Percentiles rank a stretch among this genome's conserved stretches.
These are phyloP conservation scores for Aphelenchoides fujianensis DNA, from an alignment of 1,140 invertebrate genomes.

Conservation along the genomic window DNA sequence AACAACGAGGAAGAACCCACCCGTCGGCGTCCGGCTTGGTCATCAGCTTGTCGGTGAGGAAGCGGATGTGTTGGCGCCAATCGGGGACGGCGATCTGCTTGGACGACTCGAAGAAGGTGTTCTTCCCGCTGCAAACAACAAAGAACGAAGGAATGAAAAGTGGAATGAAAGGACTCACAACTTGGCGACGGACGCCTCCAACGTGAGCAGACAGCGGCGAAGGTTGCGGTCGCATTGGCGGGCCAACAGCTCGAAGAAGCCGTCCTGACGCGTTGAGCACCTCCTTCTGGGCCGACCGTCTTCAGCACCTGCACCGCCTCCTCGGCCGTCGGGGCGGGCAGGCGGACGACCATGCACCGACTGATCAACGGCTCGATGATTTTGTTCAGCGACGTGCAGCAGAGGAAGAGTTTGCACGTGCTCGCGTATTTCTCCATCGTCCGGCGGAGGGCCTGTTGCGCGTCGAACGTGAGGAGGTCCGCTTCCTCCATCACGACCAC, in stretches of 20 bases:
- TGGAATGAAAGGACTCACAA: constrained; percentile 71
- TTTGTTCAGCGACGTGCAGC: constrained; percentile 86
- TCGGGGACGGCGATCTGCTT: constrained; percentile 68
- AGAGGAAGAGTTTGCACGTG: constrained; percentile 89
- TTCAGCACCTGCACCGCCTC: constrained; percentile 72
- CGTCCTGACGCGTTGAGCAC: constrained; percentile 73
- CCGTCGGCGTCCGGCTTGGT: constrained; percentile 81
- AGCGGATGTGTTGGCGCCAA: constrained; percentile 66
- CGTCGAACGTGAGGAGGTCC: constrained; percentile 91
- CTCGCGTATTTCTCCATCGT: constrained; percentile 99
- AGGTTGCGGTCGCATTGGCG: constrained; percentile 82
- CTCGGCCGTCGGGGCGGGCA: constrained; percentile 77
- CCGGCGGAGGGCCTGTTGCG: constrained; percentile 90
- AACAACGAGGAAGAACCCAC: constrained; percentile 47
- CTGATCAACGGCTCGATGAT: constrained; percentile 87
- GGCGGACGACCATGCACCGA: constrained; percentile 83
- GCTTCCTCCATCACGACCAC: constrained; percentile 92
- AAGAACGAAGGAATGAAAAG: too few species aligned
- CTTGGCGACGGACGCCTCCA: constrained; percentile 87
- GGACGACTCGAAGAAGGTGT: constrained; percentile 79
- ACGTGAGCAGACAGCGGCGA: constrained; percentile 84
- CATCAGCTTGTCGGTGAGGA: constrained; percentile 82
- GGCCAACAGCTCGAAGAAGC: constrained; percentile 76
- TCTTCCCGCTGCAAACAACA: constrained; percentile 66
- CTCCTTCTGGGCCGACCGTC: constrained; percentile 79